Percentiles rank a stretch among this genome's conserved stretches.
phyloP scores from a whole-genome alignment of 2,113 vertebrate genomes.

The Anoplopoma fimbria region DNA sequence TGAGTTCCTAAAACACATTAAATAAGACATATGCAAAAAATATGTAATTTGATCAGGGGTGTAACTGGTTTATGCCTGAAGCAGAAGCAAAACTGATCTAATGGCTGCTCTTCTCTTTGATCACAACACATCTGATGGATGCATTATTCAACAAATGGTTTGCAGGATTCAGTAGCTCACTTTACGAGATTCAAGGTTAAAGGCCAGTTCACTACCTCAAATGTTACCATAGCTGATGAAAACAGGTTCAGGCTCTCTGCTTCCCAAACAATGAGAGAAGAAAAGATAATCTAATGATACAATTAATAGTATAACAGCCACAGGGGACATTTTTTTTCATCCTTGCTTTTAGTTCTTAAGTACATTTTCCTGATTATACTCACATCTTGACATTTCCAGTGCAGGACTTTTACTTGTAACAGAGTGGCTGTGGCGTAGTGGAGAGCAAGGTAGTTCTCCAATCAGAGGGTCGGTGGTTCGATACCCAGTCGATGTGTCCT shows the following conservation, averaged over 20 bases:
- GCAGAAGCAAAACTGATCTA: neutral
- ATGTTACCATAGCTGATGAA: neutral
- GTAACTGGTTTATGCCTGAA: neutral
- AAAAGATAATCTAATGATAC: neutral
- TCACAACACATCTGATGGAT: conserved; percentile 8
- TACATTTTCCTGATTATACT: neutral
- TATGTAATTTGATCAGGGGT: too few species aligned
- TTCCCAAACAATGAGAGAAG: neutral
- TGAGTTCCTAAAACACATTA: neutral
- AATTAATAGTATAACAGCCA: neutral
- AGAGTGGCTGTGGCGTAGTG: too few species aligned
- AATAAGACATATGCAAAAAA: neutral
- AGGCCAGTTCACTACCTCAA: neutral
- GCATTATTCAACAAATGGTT: conserved; percentile 5
- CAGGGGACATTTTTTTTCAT: neutral
- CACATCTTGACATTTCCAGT: neutral
- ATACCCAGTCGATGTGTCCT: too few species aligned
- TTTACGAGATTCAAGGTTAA: neutral
- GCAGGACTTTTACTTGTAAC: neutral
- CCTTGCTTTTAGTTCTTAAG: neutral
- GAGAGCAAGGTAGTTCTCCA: too few species aligned
- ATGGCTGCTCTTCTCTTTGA: conserved; percentile 7
- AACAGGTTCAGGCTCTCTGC: neutral
- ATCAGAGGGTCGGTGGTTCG: too few species aligned
- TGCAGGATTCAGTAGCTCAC: neutral